A percentile compares a stretch with the other conserved stretches of the same genome.
Evolutionary conservation across 2,888 invertebrate species (phyloP).

Genomic region (Schizaphis graminum): DNA sequence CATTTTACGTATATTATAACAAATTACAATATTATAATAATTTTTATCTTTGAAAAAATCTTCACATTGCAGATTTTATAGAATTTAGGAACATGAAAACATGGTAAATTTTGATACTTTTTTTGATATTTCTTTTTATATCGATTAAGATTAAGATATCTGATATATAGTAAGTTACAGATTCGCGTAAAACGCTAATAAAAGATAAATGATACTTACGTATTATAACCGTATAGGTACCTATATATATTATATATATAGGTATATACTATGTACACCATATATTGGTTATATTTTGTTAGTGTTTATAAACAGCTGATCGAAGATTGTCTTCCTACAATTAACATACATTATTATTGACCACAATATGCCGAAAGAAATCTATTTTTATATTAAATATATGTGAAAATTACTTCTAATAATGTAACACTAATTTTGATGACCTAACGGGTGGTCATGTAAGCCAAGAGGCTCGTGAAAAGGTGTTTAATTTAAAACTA

Average conservation of each 20-base stretch:
- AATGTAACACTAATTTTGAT: neutral
- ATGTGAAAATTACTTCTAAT: neutral
- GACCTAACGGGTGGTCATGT: neutral
- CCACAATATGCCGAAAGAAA: neutral
- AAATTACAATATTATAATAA: no score
- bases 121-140: neutral
- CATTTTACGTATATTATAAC: neutral
- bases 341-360: neutral
- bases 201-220: neutral
- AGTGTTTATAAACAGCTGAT: neutral
- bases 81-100: neutral
- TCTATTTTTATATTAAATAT: neutral
- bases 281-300: neutral
- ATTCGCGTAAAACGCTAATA: neutral
- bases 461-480: neutral
- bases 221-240: neutral
- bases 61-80: neutral
- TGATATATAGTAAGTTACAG: neutral
- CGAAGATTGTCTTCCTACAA: neutral
- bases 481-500: neutral
- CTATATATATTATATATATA: no score
- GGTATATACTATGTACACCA: no score
- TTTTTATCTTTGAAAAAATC: neutral
- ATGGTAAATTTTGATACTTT: neutral
- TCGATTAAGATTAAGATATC: neutral